Evolutionary conservation across 2,888 invertebrate species (phyloP), one percentile per base, ranked within the genome.

Genomic region (Phyllotreta cruciferae): DNA sequence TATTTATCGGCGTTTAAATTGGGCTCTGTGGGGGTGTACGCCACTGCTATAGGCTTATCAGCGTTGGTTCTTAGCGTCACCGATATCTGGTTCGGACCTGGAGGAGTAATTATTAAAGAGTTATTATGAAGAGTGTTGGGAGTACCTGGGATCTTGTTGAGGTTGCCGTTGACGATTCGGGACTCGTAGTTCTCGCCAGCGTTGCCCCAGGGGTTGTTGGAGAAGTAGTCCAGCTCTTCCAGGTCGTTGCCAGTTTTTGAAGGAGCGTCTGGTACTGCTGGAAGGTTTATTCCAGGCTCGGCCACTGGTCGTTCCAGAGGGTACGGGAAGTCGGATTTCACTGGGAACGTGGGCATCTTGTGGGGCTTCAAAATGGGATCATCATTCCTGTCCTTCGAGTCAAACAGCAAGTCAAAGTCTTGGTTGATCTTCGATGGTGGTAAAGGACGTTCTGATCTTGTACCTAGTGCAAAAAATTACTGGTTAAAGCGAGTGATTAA

Each of bases 251-350:
- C 76, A 24, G 70, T 75, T 39, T 41, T 74, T 9, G 81, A 66
- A 1, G 82, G 81, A n/a, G 79, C 79, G 63, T 82, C 82, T 3
- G 78, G 75, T 8, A 77, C 71, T 7, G 77, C 75, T 8, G 69
- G 74, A 10, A 70, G 75, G 2, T 81, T 74, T 3, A 80, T 64
- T 1, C 83, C 79, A 0, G 84, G 81, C 74, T 86, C 85, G 3
- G 50, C 7, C 10, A 47, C 58, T 0, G 88, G 88, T 61, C 85
- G 83, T 72, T 88, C 87, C 11, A 89, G 77, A 0, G 85, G 85
- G 77, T 89, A 89, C 0, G 89, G 89, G 66, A 89, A 89, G 69
- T 87, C 85, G 0, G 85, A 83, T 72, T 85, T 86, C 2, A 83
- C 73, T 0, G 80, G 78, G 36, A 78, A 77, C 56, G 64, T 69